A percentile compares a stretch with the other conserved stretches of the same genome.
Evolutionary conservation across 2,888 invertebrate species (phyloP).

Genomic region (Pterostichus madidus): DNA sequence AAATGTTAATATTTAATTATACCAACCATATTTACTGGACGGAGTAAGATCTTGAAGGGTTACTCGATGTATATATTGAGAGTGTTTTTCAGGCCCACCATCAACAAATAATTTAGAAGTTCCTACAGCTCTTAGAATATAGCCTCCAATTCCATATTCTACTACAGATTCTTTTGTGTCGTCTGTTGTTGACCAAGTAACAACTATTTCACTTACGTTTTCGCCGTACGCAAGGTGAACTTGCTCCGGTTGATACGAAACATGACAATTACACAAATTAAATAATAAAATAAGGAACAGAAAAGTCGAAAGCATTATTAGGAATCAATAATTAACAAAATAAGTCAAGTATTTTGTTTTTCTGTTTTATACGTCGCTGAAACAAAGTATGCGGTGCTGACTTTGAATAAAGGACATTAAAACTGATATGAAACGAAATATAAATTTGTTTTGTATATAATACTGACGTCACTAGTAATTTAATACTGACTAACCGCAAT

Average conservation of each 20-base stretch:
- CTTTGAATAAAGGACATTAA: constrained; percentile 11
- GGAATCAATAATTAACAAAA: not conserved
- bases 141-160: constrained; percentile 85
- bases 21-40: constrained; percentile 82
- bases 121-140: constrained; percentile 81
- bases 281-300: constrained; percentile 69
- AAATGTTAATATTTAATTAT: constrained; percentile 40
- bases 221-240: constrained; percentile 85
- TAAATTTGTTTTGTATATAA: constrained; percentile 26
- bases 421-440: not conserved
- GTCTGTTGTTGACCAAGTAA: constrained; percentile 91
- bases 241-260: constrained; percentile 83
- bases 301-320: constrained; percentile 5
- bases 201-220: constrained; percentile 84
- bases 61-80: constrained; percentile 90
- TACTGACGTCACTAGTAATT: not conserved
- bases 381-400: not conserved
- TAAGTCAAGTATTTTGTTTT: not conserved
- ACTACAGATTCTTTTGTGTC: constrained; percentile 84
- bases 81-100: constrained; percentile 83
- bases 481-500: not conserved
- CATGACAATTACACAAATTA: constrained; percentile 67
- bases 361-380: not conserved
- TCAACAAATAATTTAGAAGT: constrained; percentile 84
- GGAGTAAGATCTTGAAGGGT: constrained; percentile 81